Percentiles rank a stretch among this genome's conserved stretches.
Conservation (phyloP, 2,888 invertebrate species). For the Iphiclides podalirius region DNA sequence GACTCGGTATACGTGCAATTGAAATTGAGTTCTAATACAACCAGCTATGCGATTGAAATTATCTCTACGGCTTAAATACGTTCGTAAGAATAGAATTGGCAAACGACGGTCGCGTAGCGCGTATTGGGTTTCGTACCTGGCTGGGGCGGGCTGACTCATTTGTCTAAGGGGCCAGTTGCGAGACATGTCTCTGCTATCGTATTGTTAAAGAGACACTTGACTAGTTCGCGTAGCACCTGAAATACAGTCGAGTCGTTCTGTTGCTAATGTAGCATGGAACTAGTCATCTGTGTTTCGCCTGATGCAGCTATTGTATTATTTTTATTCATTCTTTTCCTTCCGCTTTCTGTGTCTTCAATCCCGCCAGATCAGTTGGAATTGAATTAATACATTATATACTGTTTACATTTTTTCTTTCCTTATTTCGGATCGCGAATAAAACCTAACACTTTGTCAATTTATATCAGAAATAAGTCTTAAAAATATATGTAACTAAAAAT, state of each 20-base stretch:
- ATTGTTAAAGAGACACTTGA: background rate
- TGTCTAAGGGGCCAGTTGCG: constrained; percentile 49
- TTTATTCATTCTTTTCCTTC: no score
- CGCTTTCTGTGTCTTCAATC: background rate
- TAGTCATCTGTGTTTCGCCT: background rate
- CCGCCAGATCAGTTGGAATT: background rate
- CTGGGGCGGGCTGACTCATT: constrained; percentile 47
- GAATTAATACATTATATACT: background rate
- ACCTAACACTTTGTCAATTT: no score
- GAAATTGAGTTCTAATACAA: constrained; percentile 22
- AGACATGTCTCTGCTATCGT: constrained; percentile 29
- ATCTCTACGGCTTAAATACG: constrained; percentile 28
- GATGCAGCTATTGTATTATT: background rate
- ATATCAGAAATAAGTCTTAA: no score
- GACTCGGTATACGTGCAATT: constrained; percentile 1
- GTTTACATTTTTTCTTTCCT: no score
- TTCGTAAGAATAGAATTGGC: constrained; percentile 69
- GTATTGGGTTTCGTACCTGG: constrained; percentile 54
- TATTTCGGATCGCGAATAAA: no score
- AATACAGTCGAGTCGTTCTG: background rate
- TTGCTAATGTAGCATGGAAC: background rate
- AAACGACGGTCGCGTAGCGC: constrained; percentile 44
- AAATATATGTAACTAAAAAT: no score
- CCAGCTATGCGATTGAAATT: constrained; percentile 24
- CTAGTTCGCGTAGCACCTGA: background rate